phyloP scores from a whole-genome alignment of 64 coral and sea anemone species.

The Porites lutea region DNA sequence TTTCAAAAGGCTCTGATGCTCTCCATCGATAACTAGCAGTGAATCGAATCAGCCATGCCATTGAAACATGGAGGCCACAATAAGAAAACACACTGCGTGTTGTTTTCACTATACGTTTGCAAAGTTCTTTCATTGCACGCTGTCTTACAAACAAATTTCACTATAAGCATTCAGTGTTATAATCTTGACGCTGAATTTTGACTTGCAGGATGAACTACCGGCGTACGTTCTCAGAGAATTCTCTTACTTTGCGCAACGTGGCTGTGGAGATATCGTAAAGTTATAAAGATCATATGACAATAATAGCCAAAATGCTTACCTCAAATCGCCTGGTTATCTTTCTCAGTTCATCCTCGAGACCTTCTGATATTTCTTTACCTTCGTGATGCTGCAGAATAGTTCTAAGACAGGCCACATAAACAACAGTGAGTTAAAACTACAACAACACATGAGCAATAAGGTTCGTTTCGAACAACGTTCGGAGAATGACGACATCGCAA shows the following conservation, averaged over 20 bases:
- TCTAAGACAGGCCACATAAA: conserved; percentile 12
- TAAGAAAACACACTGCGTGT: background rate
- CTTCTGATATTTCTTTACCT: background rate
- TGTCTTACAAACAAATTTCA: background rate
- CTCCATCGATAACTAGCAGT: conserved; percentile 23
- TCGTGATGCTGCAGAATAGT: background rate
- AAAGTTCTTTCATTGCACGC: background rate
- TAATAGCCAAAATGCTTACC: conserved; percentile 10
- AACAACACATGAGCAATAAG: conserved; percentile 52
- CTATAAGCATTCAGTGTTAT: background rate
- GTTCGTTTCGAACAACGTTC: conserved; percentile 30
- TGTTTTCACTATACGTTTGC: background rate
- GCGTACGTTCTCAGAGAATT: background rate
- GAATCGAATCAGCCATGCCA: conserved; percentile 24
- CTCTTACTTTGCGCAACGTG: conserved; percentile 16
- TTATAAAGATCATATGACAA: conserved; percentile 44
- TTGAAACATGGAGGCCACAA: background rate
- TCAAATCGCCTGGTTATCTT: conserved; percentile 3
- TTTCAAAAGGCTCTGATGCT: conserved; percentile 13
- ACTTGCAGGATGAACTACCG: background rate
- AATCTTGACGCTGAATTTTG: background rate
- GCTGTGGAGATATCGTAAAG: background rate
- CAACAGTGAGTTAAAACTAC: background rate
- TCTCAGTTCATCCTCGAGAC: conserved; percentile 31
- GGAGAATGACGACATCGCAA: conserved; percentile 42